Evolutionary conservation across 2,888 invertebrate genomes (phyloP), one percentile per base, ranked within the genome.

Genomic region (Strigamia crassipes): DNA sequence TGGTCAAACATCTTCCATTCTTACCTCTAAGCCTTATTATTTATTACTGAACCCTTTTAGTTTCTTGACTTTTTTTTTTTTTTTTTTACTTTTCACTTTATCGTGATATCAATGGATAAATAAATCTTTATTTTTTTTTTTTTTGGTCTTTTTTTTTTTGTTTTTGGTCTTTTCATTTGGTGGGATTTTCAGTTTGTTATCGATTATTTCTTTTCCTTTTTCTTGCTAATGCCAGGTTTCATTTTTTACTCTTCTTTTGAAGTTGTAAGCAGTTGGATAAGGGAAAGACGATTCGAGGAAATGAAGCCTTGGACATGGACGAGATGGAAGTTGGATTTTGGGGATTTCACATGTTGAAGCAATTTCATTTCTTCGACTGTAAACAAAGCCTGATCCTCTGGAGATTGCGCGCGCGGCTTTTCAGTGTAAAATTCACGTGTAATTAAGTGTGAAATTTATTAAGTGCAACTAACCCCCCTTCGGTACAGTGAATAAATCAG

Each of bases 201-300:
- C 56, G 56, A 56, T 56, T 56, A n/a, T 18, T 56, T 56, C n/a
- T 46, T 42, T 42, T 42, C 5, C 13, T 46, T 12, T 1, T 12
- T 46, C n/a, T 46, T 15, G 2, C 56, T 56, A 56, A 56, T 56
- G 18, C 18, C 56, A 9, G 18, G 6, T 18, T 56, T 21, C 56
- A 56, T 56, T 56, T 56, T 56, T 56, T 56, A 56, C 56, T 18
- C 56, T 56, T 56, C 18, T 56, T 56, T 56, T 56, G 56, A 56
- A 56, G 56, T 56, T 56, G 56, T 56, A 56, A 56, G 56, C 56
- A 56, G 56, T 56, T 56, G 56, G 56, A 56, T 56, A 56, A 56
- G 56, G 8, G 56, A 56, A 56, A 56, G 56, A 18, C 56, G 56
- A 56, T 56, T 56, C 56, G 56, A 56, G 56, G 56, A 56, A 56